Percentiles rank a stretch among this genome's conserved stretches.
Conservation (phyloP, 2,797 vertebrate species). For the Hyperoplus lanceolatus region DNA sequence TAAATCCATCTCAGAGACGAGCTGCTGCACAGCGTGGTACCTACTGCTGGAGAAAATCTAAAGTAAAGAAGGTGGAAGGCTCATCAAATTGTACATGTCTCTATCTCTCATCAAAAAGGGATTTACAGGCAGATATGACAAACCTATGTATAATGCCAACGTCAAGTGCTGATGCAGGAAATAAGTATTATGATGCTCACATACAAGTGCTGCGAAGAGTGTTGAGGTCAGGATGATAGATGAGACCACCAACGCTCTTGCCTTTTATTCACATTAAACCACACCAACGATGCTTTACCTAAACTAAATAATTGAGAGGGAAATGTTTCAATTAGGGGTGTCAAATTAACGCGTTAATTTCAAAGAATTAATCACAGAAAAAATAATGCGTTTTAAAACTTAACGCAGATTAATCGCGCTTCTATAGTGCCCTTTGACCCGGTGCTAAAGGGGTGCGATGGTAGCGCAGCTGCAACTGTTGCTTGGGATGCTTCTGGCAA, state of each 20-base stretch:
- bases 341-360: too few species aligned
- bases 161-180: not conserved
- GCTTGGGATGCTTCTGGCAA: too few species aligned
- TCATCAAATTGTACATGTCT: conserved; percentile 44
- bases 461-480: too few species aligned
- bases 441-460: too few species aligned
- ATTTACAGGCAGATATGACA: not conserved
- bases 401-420: too few species aligned
- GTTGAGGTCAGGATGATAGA: not conserved
- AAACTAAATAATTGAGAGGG: not conserved
- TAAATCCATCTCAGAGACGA: conserved; percentile 54
- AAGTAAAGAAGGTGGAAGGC: conserved; percentile 22
- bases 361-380: too few species aligned
- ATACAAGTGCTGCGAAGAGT: not conserved
- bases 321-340: too few species aligned
- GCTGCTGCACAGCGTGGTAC: conserved; percentile 41
- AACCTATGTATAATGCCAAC: not conserved
- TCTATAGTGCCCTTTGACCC: too few species aligned
- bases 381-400: too few species aligned
- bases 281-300: not conserved
- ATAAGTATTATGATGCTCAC: not conserved
- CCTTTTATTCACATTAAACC: not conserved
- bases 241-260: not conserved
- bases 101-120: conserved; percentile 38
- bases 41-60: conserved; percentile 29